phyloP scores from a whole-genome alignment of 2,797 vertebrate species.

The Staurois parvus region DNA sequence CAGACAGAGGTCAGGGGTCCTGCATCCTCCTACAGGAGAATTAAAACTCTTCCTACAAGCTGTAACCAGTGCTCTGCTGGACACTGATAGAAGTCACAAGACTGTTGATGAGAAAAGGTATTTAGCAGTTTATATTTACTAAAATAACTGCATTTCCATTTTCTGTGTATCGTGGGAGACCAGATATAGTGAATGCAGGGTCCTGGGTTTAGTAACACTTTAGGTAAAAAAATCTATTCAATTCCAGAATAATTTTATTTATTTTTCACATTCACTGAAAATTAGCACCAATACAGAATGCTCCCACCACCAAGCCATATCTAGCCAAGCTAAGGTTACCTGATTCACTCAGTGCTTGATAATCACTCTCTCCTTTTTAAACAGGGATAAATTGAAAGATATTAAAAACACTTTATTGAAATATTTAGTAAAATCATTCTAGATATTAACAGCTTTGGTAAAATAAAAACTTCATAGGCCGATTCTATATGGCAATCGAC shows the following conservation, averaged over 20 bases:
- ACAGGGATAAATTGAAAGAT: slow-evolving; percentile 19
- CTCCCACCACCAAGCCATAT: slow-evolving; percentile 41
- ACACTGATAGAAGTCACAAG: too few species aligned
- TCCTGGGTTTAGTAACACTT: too few species aligned
- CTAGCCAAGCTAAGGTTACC: slow-evolving; percentile 42
- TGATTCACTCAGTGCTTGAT: slow-evolving; percentile 20
- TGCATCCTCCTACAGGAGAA: too few species aligned
- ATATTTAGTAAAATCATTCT: background rate
- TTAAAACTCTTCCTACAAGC: too few species aligned
- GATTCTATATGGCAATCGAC: background rate
- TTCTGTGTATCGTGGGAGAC: too few species aligned
- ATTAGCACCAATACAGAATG: background rate
- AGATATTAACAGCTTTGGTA: background rate
- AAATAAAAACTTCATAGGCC: background rate
- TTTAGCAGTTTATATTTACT: too few species aligned
- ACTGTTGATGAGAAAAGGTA: too few species aligned
- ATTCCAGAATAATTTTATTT: background rate
- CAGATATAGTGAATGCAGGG: too few species aligned
- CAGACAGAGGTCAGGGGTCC: too few species aligned
- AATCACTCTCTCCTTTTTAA: slow-evolving; percentile 16
- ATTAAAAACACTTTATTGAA: background rate
- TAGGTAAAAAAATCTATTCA: too few species aligned
- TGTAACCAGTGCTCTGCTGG: too few species aligned
- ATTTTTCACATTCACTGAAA: background rate
- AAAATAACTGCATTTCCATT: too few species aligned